Base-by-base conservation (phyloP, 2,797 vertebrate species). In the Bradypodion pumilum region DNA sequence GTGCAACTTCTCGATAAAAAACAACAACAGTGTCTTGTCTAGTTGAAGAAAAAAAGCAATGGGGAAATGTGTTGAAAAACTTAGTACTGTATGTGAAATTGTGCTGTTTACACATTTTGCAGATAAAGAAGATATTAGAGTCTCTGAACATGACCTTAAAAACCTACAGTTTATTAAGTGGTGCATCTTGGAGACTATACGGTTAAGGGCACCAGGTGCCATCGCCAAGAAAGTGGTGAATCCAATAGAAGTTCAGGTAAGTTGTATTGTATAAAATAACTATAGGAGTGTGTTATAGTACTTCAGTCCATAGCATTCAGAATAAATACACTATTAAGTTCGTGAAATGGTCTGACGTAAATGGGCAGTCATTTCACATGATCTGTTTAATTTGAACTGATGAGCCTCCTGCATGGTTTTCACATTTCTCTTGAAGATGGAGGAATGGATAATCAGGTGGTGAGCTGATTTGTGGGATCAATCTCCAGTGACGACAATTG, bases 131-230 rank as follows among this genome's bases (percentile, higher is more conserved):
- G 93, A 92, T 23, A 92, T 96, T 82, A 80, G 89, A 81, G 85
- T 97, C 1, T 94, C 95, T 46, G 92, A 94, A 40, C 92, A 93
- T 59, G 93, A 96, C 62, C 91, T 97, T 74, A 94, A 95, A 89
- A 94, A 93, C 82, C 94, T 97, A 19, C 88, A 89, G 16, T 94
- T 95, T 49, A 92, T 96, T 82, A 97, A 96, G 79, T 95, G 95
- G 95, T 97, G 97, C 83, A 89, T 95, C 91, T 93, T 97, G 91
- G 97, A 97, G 94, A 92, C 96, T 49, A 93, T 96, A 89, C 90
- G 96, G 10, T 92, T 97, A 82, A 92, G 96, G 84, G 92, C 96
- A 27, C 97, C 97, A 3, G 96, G 96, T 80, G 89, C 95, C 82
- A 96, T 97, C 89, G 91, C 95, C 75, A 96, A 96, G 90, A 97